Evolutionary conservation across 23 tunicate species (phyloP), one percentile per base, ranked within the genome.

Genomic region (Pegea sp.): DNA sequence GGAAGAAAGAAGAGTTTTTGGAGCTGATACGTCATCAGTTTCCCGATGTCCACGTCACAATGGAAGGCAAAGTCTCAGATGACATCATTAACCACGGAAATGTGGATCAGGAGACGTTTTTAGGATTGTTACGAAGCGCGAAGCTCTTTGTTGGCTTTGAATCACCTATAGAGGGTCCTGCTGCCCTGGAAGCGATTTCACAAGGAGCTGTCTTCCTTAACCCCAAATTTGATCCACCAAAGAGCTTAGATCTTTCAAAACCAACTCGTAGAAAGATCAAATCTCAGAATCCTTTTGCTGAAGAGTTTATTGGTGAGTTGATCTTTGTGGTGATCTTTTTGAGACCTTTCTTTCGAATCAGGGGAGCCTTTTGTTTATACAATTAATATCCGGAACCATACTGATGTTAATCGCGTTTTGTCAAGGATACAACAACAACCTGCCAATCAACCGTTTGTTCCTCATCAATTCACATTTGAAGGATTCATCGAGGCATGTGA

Each of bases 151-250:
- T 87, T 42, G 96, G 96, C n/a, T 26, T 91, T 42, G 92, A 79
- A 6, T 57, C 28, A 4, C 99, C 99, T 11, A 57, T 71, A 13
- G 99, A 91, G 56, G 99, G 99, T 0, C 99, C 99, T 6, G 87
- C 99, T 4, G 77, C 99, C 1, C 34, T 91, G 49, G 99, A 91
- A 69, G 99, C 92, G 23, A 44, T 73, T 1, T 71, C 93, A 5
- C 75, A 72, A 51, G 99, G 99, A 22, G 77, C 54, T 1, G 42
- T 64, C 5, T 91, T 71, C 66, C 63, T 91, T 4, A 78, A 91
- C 65, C 99, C 99, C 4, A 64, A 38, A 48, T 91, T 91, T 59
- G 23, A 5, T 11, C 86, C 70, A 3, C 64, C 60, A 13, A 64
- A 62, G 30, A 28, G 44, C 20, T 66, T 66, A 23, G 60, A 58